These are phyloP conservation scores for Xiphorhynchus erythropygius DNA, from an alignment of 2,797 vertebrate species.

Conservation along the genomic window DNA sequence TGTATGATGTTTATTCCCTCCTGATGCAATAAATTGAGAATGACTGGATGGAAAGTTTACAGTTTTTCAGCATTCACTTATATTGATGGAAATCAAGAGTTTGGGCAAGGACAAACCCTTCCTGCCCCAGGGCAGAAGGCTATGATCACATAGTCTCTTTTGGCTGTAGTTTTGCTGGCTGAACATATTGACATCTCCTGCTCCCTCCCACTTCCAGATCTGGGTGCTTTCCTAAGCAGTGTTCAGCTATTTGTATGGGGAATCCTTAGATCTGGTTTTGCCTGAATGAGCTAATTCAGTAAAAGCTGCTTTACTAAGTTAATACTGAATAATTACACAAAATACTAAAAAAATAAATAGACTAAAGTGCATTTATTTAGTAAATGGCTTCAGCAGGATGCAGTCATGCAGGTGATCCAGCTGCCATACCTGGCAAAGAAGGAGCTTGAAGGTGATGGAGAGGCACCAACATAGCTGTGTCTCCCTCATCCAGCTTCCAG, in stretches of 20 bases:
- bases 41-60: constrained; percentile 44
- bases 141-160: not conserved
- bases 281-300: not conserved
- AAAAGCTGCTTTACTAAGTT: rapidly evolving
- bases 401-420: not conserved
- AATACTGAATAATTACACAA: not conserved
- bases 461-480: not conserved
- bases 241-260: not conserved
- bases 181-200: not conserved
- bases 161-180: not conserved
- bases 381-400: not conserved
- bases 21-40: constrained; percentile 48
- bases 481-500: not conserved
- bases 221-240: not conserved
- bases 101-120: not conserved
- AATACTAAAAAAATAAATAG: not conserved
- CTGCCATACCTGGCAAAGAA: not conserved
- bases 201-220: not conserved
- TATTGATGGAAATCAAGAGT: constrained; percentile 32
- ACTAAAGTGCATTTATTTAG: not conserved
- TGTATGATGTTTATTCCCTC: constrained; percentile 57
- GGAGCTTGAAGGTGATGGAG: not conserved
- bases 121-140: not conserved
- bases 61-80: not conserved
- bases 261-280: not conserved